These are phyloP conservation scores for Vidua chalybeata DNA, from an alignment of 2,113 vertebrate genomes.

Conservation along the genomic window DNA sequence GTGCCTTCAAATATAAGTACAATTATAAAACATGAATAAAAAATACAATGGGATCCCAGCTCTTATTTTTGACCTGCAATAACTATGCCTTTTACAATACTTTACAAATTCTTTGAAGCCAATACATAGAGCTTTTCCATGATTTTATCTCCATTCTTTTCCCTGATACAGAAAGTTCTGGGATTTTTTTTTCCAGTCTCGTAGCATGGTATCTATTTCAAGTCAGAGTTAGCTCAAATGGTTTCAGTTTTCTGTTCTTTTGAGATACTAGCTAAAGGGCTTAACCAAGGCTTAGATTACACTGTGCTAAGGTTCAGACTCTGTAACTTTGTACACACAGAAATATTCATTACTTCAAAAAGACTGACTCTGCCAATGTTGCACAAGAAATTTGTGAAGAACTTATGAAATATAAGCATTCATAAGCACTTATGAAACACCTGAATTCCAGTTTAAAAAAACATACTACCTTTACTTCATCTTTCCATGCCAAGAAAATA, in stretches of 20 bases:
- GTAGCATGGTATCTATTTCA: neutral
- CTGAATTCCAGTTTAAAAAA: neutral
- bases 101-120: neutral
- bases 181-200: neutral
- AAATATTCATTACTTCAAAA: neutral
- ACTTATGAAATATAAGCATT: too few relatives aligned
- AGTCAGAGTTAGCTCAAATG: neutral
- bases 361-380: neutral
- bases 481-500: neutral
- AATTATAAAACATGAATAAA: neutral
- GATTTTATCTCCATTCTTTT: neutral
- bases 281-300: neutral
- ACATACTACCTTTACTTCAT: neutral
- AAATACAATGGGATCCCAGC: neutral
- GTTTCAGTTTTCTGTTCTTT: neutral
- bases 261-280: neutral
- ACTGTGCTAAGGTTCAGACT: neutral
- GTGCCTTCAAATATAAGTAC: neutral
- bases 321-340: neutral
- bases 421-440: neutral
- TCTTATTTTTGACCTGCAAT: neutral
- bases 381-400: neutral
- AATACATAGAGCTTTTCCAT: neutral
- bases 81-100: neutral
- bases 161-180: neutral